Base-by-base conservation (phyloP, 2,888 invertebrate species). In the Pachymerium ferrugineum region DNA sequence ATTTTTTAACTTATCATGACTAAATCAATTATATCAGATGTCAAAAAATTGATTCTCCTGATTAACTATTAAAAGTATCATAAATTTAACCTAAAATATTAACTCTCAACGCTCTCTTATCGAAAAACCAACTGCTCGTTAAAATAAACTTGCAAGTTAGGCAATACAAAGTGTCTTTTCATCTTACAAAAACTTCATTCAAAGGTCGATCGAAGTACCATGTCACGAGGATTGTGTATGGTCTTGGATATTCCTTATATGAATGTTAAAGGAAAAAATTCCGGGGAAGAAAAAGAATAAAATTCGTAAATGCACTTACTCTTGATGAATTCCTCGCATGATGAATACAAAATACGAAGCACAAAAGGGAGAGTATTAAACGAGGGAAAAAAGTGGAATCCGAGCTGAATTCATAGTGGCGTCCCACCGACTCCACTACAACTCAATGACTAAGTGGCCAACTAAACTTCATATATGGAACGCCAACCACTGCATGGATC, bases 361-460 rank as follows among this genome's bases (percentile, higher is more conserved):
- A 3, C 25, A 12, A 25, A 22, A 54, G 3, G 14, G 22, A 14
- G 25, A 54, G 54, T 22, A 4, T 54, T 22, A 54, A 54, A 25
- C 54, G 5, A 54, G 1, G 54, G 3, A 54, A 54, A 54, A 54
- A 22, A 25, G 8, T 25, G 22, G 25, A 54, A 14, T 25, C 54
- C 22, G 22, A 22, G 28, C 54, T 25, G 54, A 54, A 54, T 54
- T 54, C 54, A 54, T 54, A 8, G 54, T 54, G 54, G 54, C 54
- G 54, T 54, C 54, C 54, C 54, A 54, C 22, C 54, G 54, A 54
- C 54, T 54, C 22, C 47, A 4, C 54, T 12, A 25, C 54, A 47
- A 54, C 54, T 54, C 54, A 54, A 54, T 54, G 54, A 54, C 54
- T 54, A 54, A 54, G 54, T 54, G 54, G 22, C 54, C 54, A 54